A percentile compares a stretch with the other conserved stretches of the same genome.
Conservation (phyloP, 1,140 invertebrate genomes). For the Eumaeus atala region DNA sequence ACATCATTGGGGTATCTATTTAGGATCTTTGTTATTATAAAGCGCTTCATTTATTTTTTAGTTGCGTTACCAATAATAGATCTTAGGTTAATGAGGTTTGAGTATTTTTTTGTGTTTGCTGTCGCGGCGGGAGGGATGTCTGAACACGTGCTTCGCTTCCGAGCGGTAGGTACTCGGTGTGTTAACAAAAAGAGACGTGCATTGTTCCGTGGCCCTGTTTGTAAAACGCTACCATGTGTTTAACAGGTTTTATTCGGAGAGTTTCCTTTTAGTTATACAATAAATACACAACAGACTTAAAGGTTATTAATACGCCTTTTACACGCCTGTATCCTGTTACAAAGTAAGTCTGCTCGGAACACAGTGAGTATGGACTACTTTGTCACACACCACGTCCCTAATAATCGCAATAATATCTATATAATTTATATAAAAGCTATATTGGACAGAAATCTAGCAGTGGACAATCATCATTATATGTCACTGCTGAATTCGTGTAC, state of each 20-base stretch:
- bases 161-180: slow-evolving; percentile 29
- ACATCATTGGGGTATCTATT: no score
- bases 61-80: neutral
- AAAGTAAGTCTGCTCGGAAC: no score
- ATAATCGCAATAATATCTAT: no score
- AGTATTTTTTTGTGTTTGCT: neutral
- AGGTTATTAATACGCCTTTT: neutral
- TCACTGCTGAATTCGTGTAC: no score
- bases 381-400: no score
- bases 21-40: no score
- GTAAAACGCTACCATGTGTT: slow-evolving; percentile 52
- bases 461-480: no score
- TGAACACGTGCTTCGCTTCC: slow-evolving; percentile 58
- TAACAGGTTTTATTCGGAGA: slow-evolving; percentile 48
- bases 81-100: slow-evolving; percentile 4
- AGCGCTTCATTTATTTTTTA: no score
- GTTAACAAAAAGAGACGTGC: slow-evolving; percentile 60
- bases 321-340: neutral
- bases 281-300: neutral
- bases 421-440: no score
- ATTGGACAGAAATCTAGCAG: no score
- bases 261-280: slow-evolving; percentile 11
- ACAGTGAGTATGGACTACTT: no score
- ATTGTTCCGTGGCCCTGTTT: slow-evolving; percentile 42
- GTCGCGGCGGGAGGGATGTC: slow-evolving; percentile 43